These are phyloP conservation scores for Copidosoma floridanum DNA, from an alignment of 1,140 invertebrate genomes.

Conservation along the genomic window DNA sequence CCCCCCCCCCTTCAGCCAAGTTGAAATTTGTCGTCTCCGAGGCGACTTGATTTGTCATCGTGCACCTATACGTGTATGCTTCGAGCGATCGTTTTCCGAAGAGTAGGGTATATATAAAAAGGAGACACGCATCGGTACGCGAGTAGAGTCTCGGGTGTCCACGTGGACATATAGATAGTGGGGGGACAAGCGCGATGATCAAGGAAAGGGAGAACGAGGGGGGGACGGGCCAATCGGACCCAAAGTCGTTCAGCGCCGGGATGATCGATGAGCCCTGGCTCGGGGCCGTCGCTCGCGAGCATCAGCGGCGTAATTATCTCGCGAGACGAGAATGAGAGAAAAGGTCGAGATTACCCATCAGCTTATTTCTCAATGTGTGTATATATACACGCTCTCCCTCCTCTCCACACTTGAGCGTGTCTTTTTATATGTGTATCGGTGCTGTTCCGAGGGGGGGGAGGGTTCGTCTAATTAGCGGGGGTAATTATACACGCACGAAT, in stretches of 20 bases:
- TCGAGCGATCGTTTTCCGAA: no score
- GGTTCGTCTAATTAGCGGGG: conserved; percentile 13
- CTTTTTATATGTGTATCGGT: not conserved
- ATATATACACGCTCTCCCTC: not conserved
- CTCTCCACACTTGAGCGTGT: not conserved
- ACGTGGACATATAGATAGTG: no score
- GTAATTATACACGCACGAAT: conserved; percentile 22
- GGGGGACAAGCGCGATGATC: no score
- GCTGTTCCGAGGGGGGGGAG: not conserved
- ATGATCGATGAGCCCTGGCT: no score
- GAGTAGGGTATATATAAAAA: conserved; percentile 37
- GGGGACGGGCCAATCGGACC: conserved; percentile 40
- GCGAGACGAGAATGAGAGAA: no score
- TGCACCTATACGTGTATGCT: no score
- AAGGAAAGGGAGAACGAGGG: no score
- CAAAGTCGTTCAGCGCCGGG: conserved; percentile 38
- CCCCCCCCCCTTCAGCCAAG: not conserved
- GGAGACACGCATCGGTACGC: conserved; percentile 35
- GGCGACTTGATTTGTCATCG: no score
- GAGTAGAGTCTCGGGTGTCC: no score
- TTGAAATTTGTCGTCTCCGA: no score
- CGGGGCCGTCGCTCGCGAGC: conserved; percentile 15
- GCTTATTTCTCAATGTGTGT: conserved; percentile 17
- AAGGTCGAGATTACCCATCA: conserved; percentile 38
- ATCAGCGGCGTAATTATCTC: not conserved